A percentile compares a stretch with the other conserved stretches of the same genome.
Evolutionary conservation across 35 echinoderm and acorn worm genomes (phyloP).

Genomic region (Amphiura filiformis): DNA sequence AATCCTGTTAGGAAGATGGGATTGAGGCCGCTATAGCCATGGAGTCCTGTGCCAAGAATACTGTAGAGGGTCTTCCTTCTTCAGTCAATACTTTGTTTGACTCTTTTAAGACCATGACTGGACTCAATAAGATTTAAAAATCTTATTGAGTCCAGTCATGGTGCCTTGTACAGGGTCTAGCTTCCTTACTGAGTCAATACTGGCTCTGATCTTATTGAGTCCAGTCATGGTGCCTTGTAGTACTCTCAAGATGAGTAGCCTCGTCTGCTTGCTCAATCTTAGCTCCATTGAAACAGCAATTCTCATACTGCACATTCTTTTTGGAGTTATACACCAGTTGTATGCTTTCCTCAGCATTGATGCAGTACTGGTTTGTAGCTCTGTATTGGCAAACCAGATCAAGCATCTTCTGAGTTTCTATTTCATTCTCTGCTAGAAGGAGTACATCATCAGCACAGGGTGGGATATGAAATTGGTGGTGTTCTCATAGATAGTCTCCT

Average conservation of each 20-base stretch:
- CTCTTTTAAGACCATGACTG: too few relatives aligned
- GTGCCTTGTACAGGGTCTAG: too few relatives aligned
- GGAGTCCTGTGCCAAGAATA: neutral
- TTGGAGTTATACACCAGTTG: neutral
- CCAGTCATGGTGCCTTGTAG: neutral
- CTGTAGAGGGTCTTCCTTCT: too few relatives aligned
- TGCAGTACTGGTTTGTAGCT: neutral
- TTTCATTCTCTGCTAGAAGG: neutral
- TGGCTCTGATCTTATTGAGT: neutral
- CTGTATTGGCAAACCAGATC: neutral
- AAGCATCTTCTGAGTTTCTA: neutral
- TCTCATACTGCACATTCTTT: neutral
- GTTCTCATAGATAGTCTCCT: neutral
- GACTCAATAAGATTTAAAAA: too few relatives aligned
- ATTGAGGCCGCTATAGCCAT: neutral
- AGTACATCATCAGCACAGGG: neutral
- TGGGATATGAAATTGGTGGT: neutral
- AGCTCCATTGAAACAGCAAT: neutral
- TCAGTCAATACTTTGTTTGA: too few relatives aligned
- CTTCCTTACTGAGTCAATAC: too few relatives aligned
- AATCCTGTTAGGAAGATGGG: neutral
- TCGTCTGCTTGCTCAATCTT: neutral
- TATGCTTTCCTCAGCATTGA: neutral
- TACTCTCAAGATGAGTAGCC: neutral
- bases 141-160: too few relatives aligned